A percentile compares a stretch with the other conserved stretches of the same genome.
These are phyloP conservation scores for Botia kubotai DNA, from an alignment of 2,797 vertebrate genomes.

Conservation along the genomic window DNA sequence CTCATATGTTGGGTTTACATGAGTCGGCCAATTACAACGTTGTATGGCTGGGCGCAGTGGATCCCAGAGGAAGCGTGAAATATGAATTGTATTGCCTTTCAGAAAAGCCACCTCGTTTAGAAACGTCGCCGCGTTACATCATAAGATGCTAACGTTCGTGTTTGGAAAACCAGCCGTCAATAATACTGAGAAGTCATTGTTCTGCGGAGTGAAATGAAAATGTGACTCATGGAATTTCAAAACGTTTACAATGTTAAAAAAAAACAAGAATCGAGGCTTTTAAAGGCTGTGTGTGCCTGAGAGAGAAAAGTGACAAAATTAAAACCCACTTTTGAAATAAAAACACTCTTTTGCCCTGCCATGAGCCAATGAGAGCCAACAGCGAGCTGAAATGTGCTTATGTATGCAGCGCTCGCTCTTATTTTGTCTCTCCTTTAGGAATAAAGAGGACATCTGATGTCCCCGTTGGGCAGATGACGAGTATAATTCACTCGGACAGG, in stretches of 20 bases:
- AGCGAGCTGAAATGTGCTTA: constrained; percentile 27
- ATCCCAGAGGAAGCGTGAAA: constrained; percentile 64
- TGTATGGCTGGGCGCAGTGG: constrained; percentile 63
- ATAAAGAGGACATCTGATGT: constrained; percentile 50
- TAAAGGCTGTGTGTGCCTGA: constrained; percentile 17
- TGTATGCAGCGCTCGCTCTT: constrained; percentile 23
- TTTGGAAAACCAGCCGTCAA: constrained; percentile 37
- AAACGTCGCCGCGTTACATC: constrained; percentile 54
- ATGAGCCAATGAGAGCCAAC: constrained; percentile 4
- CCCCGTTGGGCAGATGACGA: constrained; percentile 25
- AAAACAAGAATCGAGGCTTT: background rate
- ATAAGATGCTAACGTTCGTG: constrained; percentile 60
- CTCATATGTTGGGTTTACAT: constrained; percentile 71
- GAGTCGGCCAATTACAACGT: constrained; percentile 72
- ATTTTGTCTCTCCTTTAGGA: constrained; percentile 27
- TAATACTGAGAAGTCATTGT: constrained; percentile 49
- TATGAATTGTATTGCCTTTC: constrained; percentile 66
- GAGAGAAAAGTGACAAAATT: constrained; percentile 42
- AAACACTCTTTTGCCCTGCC: constrained; percentile 23
- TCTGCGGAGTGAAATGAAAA: constrained; percentile 43
- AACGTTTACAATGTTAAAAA: constrained; percentile 39
- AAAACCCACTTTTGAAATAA: constrained; percentile 46
- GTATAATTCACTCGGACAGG: constrained; percentile 56
- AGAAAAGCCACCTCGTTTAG: constrained; percentile 64
- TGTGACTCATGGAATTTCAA: constrained; percentile 49